A percentile compares a stretch with the other conserved stretches of the same genome.
Evolutionary conservation across 1,140 invertebrate species (phyloP).

Genomic region (Diabrotica virgifera): DNA sequence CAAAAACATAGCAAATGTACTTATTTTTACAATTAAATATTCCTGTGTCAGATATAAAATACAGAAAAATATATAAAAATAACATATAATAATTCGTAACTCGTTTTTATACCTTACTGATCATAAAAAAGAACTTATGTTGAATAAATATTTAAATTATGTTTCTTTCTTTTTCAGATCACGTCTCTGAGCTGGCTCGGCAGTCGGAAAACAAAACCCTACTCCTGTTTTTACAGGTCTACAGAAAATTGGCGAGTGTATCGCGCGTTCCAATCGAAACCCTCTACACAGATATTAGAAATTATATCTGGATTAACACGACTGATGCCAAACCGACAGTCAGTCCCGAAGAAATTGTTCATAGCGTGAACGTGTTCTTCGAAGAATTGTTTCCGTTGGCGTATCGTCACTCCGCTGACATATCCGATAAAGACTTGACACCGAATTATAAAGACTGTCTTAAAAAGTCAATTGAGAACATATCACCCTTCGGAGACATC

Average conservation of each 20-base stretch:
- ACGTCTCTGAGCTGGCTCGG: constrained; percentile 65
- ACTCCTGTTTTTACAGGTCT: constrained; percentile 70
- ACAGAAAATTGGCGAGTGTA: constrained; percentile 63
- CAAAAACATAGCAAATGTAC: too few species aligned
- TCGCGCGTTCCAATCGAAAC: constrained; percentile 60
- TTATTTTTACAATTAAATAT: too few species aligned
- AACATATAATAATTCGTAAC: too few species aligned
- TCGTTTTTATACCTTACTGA: too few species aligned
- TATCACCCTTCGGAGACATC: constrained; percentile 79
- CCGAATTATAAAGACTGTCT: constrained; percentile 75
- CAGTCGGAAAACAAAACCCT: constrained; percentile 79
- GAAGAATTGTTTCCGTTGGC: constrained; percentile 78
- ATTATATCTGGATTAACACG: constrained; percentile 54
- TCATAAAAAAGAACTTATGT: background rate
- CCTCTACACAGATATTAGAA: constrained; percentile 69
- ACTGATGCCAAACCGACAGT: constrained; percentile 37
- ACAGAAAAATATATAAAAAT: too few species aligned
- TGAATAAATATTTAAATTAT: background rate
- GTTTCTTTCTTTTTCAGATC: constrained; percentile 60
- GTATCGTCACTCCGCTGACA: constrained; percentile 63
- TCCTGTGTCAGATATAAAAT: too few species aligned
- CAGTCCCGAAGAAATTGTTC: constrained; percentile 52
- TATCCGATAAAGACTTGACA: constrained; percentile 58
- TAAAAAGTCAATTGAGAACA: constrained; percentile 65
- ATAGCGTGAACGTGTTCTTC: constrained; percentile 75